Conservation (phyloP, 2,113 vertebrate genomes). For the Odontesthes bonariensis region DNA sequence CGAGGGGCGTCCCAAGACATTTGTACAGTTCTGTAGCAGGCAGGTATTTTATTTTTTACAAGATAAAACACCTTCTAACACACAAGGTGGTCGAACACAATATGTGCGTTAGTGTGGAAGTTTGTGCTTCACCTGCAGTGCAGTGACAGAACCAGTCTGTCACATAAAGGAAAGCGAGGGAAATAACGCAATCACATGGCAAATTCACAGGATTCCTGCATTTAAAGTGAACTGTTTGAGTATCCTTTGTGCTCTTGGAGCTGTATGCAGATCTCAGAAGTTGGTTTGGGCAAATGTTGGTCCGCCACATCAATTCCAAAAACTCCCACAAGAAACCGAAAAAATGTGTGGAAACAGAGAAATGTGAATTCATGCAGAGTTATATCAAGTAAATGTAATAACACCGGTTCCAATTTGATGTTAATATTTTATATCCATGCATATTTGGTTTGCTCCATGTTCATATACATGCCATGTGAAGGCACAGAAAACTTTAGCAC, state of each 20-base stretch:
- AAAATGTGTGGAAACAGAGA: not conserved
- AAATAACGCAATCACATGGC: too few relatives aligned
- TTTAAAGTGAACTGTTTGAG: too few relatives aligned
- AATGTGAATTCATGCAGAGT: not conserved
- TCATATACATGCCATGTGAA: not conserved
- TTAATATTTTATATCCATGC: not conserved
- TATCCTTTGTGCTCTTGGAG: not conserved
- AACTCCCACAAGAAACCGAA: conserved; percentile 3
- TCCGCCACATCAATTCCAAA: not conserved
- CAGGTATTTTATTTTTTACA: not conserved
- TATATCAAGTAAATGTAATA: not conserved
- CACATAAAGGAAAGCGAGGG: too few relatives aligned
- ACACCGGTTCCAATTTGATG: not conserved
- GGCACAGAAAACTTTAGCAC: not conserved
- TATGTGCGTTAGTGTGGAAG: too few relatives aligned
- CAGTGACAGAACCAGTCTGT: too few relatives aligned
- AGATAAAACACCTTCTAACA: too few relatives aligned
- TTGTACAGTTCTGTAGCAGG: too few relatives aligned
- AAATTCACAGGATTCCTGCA: too few relatives aligned
- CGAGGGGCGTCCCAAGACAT: not conserved
- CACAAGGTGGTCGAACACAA: too few relatives aligned
- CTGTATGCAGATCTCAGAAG: conserved; percentile 7
- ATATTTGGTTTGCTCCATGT: not conserved
- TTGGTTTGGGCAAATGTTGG: conserved; percentile 3
- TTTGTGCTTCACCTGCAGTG: too few relatives aligned